Base-by-base conservation (phyloP, 2,888 invertebrate genomes). In the Trisateles emortualis region DNA sequence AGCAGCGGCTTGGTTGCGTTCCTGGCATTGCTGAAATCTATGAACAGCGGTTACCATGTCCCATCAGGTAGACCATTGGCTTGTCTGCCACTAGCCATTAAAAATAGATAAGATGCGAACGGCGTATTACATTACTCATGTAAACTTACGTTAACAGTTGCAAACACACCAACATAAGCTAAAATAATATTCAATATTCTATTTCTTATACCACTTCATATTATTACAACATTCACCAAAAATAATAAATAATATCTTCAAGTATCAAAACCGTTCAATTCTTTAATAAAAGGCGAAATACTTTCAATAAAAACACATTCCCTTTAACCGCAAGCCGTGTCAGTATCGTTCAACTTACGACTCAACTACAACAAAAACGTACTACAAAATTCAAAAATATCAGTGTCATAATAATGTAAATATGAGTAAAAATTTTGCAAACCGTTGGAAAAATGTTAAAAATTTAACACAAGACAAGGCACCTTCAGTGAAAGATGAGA, bases 381-480 rank as follows among this genome's bases (percentile, higher is more conserved):
- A n/a, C n/a, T 35, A 52, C 33, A 52, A 53, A 26, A 11, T 26
- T 38, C 33, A 55, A 44, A 8, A 45, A 58, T 33, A 45, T 11
- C 24, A 41, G 58, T 59, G 32, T 58, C 54, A 58, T 63, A 65
- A 58, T 63, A 65, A 75, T 55, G 42, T 56, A 57, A 68, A 65
- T 65, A 90, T 88, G 86, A 87, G 76, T 74, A 87, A 79, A 72
- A 76, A 70, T 42, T 69, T 76, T 35, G 72, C 70, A 40, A 83
- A 79, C 68, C 88, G 82, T 76, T 90, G 90, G 90, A 87, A 84
- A 81, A 84, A 83, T 63, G 76, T 88, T 56, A 86, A 87, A 79
- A 71, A 76, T 51, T 75, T 87, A 56, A 62, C 75, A 19, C 77
- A 81, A 65, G 80, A 64, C 67, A 75, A 39, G 71, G 71, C 58